These are phyloP conservation scores for Antrozous pallidus DNA, from an alignment of 2,797 vertebrate genomes.

Conservation along the genomic window DNA sequence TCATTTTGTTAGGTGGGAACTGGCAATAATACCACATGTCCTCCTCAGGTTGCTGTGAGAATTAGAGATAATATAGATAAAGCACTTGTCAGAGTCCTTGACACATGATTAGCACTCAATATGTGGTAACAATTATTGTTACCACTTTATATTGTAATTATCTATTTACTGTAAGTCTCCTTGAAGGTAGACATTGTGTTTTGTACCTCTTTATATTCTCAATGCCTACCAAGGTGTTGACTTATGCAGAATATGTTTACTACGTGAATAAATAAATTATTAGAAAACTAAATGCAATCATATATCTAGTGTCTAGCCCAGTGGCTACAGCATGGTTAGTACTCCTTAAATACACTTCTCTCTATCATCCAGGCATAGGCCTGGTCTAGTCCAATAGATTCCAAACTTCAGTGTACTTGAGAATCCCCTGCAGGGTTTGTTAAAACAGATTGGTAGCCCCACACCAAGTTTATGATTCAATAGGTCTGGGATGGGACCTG, in stretches of 20 bases:
- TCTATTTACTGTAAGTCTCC: slow-evolving; percentile 35
- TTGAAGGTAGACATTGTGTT: slow-evolving; percentile 20
- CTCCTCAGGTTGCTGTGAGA: background rate
- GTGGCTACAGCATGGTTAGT: background rate
- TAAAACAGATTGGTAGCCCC: background rate
- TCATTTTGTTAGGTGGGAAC: background rate
- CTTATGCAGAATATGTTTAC: slow-evolving; percentile 5
- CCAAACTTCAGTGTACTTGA: background rate
- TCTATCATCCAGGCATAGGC: background rate
- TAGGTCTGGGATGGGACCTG: background rate
- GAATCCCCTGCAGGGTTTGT: background rate
- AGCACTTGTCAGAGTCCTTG: background rate
- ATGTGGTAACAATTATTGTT: background rate
- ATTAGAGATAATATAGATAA: slow-evolving; percentile 28
- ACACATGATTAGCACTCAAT: background rate
- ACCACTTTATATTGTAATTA: slow-evolving; percentile 24
- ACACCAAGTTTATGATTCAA: slow-evolving; percentile 6
- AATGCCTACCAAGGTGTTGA: background rate
- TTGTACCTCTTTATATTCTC: background rate
- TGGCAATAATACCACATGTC: background rate
- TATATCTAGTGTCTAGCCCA: background rate
- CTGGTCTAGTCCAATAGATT: background rate
- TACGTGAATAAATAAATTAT: slow-evolving; percentile 6
- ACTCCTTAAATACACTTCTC: background rate
- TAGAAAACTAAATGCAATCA: slow-evolving; percentile 4